Percentiles rank a stretch among this genome's conserved stretches.
These are phyloP conservation scores for Meandrusa payeni DNA, from an alignment of 2,888 invertebrate genomes.

Conservation along the genomic window DNA sequence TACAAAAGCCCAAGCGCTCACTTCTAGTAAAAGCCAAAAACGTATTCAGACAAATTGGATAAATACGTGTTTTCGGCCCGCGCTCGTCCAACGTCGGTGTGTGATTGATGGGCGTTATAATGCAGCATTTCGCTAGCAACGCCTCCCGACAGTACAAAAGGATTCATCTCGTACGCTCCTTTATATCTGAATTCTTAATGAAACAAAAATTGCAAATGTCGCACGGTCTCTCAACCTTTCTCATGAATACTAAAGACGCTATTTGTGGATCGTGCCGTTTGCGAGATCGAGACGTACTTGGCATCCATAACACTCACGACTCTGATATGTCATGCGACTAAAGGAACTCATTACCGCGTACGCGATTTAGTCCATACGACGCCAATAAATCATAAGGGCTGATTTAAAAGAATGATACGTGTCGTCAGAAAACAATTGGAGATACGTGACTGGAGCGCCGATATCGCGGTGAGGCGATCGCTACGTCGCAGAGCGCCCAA, in stretches of 20 bases:
- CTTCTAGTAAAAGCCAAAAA: constrained; percentile 34
- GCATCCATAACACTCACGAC: constrained; percentile 56
- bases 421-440: constrained; percentile 80
- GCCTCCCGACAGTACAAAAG: constrained; percentile 36
- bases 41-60: constrained; percentile 45
- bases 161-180: constrained; percentile 67
- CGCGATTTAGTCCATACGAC: constrained; percentile 44
- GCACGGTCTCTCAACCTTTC: constrained; percentile 62
- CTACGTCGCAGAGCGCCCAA: constrained; percentile 63
- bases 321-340: constrained; percentile 58
- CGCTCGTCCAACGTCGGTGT: constrained; percentile 31
- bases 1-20: constrained; percentile 21
- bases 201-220: constrained; percentile 79
- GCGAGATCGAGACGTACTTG: constrained; percentile 63
- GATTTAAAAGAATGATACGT: constrained; percentile 77
- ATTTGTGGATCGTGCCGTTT: constrained; percentile 68
- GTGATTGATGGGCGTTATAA: constrained; percentile 48
- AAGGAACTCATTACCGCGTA: constrained; percentile 45
- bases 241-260: constrained; percentile 78
- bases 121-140: constrained; percentile 33
- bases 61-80: constrained; percentile 40
- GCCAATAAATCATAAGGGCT: constrained; percentile 66
- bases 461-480: constrained; percentile 61
- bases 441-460: constrained; percentile 68
- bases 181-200: constrained; percentile 76